Evolutionary conservation across 2,888 invertebrate genomes (phyloP).

Genomic region (Sarcophaga caerulescens): DNA sequence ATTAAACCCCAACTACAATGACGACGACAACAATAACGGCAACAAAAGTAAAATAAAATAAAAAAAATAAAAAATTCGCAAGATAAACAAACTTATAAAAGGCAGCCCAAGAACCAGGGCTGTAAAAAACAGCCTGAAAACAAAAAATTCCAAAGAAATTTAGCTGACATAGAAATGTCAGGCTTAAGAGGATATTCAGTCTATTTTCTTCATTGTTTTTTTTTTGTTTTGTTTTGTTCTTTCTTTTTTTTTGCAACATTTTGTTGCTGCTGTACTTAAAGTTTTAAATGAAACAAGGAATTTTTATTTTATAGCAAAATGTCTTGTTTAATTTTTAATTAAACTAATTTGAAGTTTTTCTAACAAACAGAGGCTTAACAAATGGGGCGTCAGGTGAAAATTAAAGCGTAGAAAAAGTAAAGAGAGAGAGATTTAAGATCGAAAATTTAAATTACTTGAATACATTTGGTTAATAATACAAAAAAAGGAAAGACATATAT

Average conservation of each 20-base stretch:
- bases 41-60: neutral
- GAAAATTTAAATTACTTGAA: too few relatives aligned
- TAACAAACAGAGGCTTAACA: neutral
- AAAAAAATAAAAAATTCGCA: neutral
- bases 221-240: neutral
- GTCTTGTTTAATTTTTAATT: conserved; percentile 18
- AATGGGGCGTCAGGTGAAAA: neutral
- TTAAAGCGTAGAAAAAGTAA: neutral
- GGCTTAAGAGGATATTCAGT: neutral
- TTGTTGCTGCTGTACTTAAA: neutral
- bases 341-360: neutral
- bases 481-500: too few relatives aligned
- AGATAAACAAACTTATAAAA: conserved; percentile 1
- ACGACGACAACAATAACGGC: neutral
- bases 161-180: conserved; percentile 29
- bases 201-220: neutral
- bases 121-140: neutral
- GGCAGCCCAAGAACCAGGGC: neutral
- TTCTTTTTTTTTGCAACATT: neutral
- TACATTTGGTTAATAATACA: too few relatives aligned
- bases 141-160: neutral
- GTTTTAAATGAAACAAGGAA: neutral
- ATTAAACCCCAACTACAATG: conserved; percentile 7
- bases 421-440: neutral
- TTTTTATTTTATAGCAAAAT: neutral